These are phyloP conservation scores for Callinectes sapidus DNA, from an alignment of 2,888 invertebrate genomes.

Conservation along the genomic window DNA sequence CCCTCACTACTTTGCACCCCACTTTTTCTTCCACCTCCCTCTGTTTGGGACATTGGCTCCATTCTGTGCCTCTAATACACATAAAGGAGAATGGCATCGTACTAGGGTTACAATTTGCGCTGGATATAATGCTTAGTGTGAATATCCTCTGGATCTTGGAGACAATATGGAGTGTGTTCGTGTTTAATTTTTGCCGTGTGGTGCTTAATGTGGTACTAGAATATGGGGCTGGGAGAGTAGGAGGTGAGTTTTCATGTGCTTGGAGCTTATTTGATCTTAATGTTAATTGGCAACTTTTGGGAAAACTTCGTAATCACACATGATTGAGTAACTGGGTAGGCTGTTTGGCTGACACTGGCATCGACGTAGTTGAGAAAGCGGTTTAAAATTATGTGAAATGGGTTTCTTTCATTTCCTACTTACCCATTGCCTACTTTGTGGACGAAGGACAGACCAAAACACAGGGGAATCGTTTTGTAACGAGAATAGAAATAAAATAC, in stretches of 20 bases:
- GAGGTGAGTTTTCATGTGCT: not conserved
- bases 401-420: too few relatives aligned
- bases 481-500: not conserved
- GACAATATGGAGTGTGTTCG: not conserved
- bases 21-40: not conserved
- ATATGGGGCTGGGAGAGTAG: not conserved
- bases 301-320: too few relatives aligned
- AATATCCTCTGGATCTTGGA: not conserved
- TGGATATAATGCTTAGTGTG: not conserved
- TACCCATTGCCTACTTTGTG: not conserved
- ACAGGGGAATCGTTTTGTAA: not conserved
- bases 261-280: not conserved
- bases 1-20: not conserved
- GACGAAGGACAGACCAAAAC: not conserved
- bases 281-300: not conserved
- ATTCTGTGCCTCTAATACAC: conserved; percentile 32
- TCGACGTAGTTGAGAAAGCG: not conserved
- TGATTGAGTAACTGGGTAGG: not conserved
- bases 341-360: not conserved
- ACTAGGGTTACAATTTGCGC: conserved; percentile 30
- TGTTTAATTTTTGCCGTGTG: conserved; percentile 1
- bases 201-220: not conserved
- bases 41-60: conserved; percentile 33
- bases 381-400: not conserved
- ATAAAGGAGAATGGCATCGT: conserved; percentile 32